phyloP scores from a whole-genome alignment of 2,797 vertebrate species.

The Argentina silus region DNA sequence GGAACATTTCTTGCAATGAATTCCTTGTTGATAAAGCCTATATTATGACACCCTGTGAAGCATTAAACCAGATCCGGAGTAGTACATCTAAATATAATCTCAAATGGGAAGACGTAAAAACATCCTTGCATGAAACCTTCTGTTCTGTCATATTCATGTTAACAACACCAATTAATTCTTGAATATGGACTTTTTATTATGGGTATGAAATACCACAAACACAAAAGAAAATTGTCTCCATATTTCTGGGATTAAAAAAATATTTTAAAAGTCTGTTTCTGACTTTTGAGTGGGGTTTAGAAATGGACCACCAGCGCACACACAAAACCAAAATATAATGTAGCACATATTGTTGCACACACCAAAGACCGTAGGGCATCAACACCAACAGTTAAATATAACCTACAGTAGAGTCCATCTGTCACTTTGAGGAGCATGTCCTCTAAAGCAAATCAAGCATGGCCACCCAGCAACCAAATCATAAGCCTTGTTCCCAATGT shows the following conservation, averaged over 20 bases:
- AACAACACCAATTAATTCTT: background rate
- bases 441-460: slow-evolving; percentile 47
- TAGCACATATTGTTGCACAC: slow-evolving; percentile 34
- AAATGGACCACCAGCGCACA: slow-evolving; percentile 31
- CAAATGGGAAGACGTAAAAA: background rate
- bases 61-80: slow-evolving; percentile 23
- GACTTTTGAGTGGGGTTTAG: slow-evolving; percentile 5
- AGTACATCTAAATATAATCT: background rate
- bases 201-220: slow-evolving; percentile 16
- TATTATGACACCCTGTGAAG: slow-evolving; percentile 26
- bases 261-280: slow-evolving; percentile 26
- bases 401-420: slow-evolving; percentile 33
- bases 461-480: slow-evolving; percentile 43
- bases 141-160: slow-evolving; percentile 7
- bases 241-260: slow-evolving; percentile 37
- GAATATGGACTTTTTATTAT: slow-evolving; percentile 11
- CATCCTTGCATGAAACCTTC: background rate
- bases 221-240: slow-evolving; percentile 33
- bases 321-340: slow-evolving; percentile 43
- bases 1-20: slow-evolving; percentile 25
- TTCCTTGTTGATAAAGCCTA: slow-evolving; percentile 16
- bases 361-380: slow-evolving; percentile 31
- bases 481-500: slow-evolving; percentile 17
- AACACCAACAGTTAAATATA: slow-evolving; percentile 48
- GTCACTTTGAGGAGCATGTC: slow-evolving; percentile 46